Percentiles rank a stretch among this genome's conserved stretches.
phyloP scores from a whole-genome alignment of 2,888 invertebrate species.

The Phytoseiulus persimilis region DNA sequence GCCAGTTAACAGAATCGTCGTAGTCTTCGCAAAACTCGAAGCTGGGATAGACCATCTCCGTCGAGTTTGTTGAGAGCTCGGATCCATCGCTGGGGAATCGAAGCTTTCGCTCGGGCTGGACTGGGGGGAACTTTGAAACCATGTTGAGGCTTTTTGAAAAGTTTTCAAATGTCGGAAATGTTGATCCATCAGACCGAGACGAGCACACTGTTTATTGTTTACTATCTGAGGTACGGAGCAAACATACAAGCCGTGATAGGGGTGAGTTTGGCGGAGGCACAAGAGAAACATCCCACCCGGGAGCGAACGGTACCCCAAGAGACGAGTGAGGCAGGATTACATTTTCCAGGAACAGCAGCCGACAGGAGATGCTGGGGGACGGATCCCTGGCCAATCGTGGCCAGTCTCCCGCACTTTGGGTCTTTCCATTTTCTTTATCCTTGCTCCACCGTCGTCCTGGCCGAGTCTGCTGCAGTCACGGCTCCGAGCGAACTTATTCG shows the following conservation, averaged over 20 bases:
- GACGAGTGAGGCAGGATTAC: neutral
- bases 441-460: neutral
- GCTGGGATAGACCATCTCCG: no score
- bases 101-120: no score
- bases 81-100: no score
- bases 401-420: neutral
- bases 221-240: neutral
- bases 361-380: neutral
- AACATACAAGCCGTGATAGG: neutral
- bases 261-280: neutral
- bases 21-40: no score
- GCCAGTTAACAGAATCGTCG: no score
- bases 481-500: neutral
- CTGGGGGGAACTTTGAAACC: no score
- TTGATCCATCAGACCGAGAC: neutral
- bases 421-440: neutral
- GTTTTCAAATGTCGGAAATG: no score
- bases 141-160: no score
- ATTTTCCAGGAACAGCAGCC: constrained; percentile 5
- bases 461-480: neutral
- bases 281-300: neutral
- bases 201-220: neutral
- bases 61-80: no score
- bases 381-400: neutral
- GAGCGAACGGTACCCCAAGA: neutral